Conservation (phyloP, 1,140 invertebrate genomes). For the Macrobrachium nipponense region DNA sequence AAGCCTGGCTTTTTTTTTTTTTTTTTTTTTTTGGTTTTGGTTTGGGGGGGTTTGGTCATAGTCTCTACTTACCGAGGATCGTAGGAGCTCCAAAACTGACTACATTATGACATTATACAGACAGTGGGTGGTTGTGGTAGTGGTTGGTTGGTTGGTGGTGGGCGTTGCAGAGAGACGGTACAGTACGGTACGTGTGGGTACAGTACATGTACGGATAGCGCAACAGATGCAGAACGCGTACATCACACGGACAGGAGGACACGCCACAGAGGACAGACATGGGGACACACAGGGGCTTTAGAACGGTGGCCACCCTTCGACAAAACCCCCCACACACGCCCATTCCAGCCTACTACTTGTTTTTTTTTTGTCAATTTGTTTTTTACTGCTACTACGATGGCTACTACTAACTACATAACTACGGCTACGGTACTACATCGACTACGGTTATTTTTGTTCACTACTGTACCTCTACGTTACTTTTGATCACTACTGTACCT, state of each 20-base stretch:
- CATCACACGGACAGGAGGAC: conserved; percentile 54
- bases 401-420: background rate
- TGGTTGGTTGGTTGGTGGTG: conserved; percentile 64
- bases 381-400: conserved; percentile 12
- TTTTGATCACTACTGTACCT: no score
- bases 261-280: conserved; percentile 60
- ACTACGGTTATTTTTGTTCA: no score
- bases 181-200: conserved; percentile 54
- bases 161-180: conserved; percentile 66
- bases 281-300: conserved; percentile 50
- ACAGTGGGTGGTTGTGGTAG: conserved; percentile 58
- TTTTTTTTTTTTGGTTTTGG: conserved; percentile 22
- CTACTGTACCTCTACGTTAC: no score
- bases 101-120: conserved; percentile 72
- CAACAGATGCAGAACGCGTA: conserved; percentile 64
- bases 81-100: conserved; percentile 97
- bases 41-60: background rate
- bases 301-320: conserved; percentile 35
- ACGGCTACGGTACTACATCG: background rate
- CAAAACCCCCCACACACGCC: conserved; percentile 21
- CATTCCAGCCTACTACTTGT: background rate
- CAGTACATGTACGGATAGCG: conserved; percentile 65
- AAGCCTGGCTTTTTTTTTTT: conserved; percentile 7
- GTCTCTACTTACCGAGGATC: conserved; percentile 92
- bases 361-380: no score